Evolutionary conservation across 2,888 invertebrate species (phyloP), one percentile per base, ranked within the genome.

Genomic region (Nomada flava): DNA sequence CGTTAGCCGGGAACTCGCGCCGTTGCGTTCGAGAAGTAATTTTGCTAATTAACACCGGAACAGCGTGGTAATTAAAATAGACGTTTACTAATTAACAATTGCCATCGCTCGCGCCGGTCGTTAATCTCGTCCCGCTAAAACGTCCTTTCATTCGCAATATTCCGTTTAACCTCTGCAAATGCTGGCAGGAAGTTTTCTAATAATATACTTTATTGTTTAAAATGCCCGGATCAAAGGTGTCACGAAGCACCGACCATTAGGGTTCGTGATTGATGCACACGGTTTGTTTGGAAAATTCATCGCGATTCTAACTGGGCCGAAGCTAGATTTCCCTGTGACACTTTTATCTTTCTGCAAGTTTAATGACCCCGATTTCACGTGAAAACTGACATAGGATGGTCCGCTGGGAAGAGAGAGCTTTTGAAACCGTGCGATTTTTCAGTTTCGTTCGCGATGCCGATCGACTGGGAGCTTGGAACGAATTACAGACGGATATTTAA

Each of bases 11-110:
- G 36, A 57, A 47, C 62, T 50, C 57, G 36, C 11, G 23, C 13
- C 18, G 36, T 36, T 55, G 55, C 18, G 36, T 36, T 55, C 55
- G 29, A 18, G 53, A 70, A 79, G 68, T 69, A 79, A 79, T 79
- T 77, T 52, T 77, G 23, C 79, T 79, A 79, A 79, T 79, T 79
- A 79, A 70, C 79, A 47, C 10, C 23, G 79, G 64, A 60, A 77
- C 78, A 60, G 77, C 64, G 78, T 36, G 78, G 59, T 70, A 78
- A 79, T 79, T 79, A 78, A 65, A 29, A 79, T 79, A 53, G 69
- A 64, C 69, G 59, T 64, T 70, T 50, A 36, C 70, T 70, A 78
- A 64, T 78, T 77, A 78, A 79, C 78, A 64, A 78, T 65, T 47
- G 59, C 20, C 20, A 29, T 13, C 57, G 42, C 11, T 57, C 42